Conservation (phyloP, 2,888 invertebrate species). For the Platycnemis pennipes region DNA sequence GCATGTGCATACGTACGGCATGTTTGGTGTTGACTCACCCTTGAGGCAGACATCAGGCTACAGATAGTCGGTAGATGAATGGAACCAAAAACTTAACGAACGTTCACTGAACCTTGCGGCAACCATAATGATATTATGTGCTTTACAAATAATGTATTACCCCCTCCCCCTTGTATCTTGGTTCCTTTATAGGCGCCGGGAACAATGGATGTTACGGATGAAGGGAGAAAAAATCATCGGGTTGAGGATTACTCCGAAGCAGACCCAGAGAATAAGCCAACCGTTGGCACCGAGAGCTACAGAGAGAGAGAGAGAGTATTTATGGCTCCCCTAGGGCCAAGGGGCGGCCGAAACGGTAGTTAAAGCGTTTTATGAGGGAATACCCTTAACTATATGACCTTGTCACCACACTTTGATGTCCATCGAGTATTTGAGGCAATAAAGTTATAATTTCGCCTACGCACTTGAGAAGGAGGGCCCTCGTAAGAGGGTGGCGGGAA, state of each 20-base stretch:
- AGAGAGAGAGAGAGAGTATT: neutral
- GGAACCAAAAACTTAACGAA: neutral
- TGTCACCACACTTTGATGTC: neutral
- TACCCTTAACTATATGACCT: conserved; percentile 18
- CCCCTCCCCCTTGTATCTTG: neutral
- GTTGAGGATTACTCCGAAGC: neutral
- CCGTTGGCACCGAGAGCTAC: neutral
- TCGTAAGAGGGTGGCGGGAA: neutral
- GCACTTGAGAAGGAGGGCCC: neutral
- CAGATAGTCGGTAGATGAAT: no score
- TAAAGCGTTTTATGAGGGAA: conserved; percentile 11
- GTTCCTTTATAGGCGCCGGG: neutral
- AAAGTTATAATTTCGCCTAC: neutral
- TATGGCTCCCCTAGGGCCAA: neutral
- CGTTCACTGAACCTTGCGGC: neutral
- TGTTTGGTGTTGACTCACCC: no score
- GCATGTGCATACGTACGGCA: no score
- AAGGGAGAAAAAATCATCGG: neutral
- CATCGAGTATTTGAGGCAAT: conserved; percentile 18
- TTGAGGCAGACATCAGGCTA: no score
- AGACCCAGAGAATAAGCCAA: neutral
- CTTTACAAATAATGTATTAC: neutral
- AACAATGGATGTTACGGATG: neutral
- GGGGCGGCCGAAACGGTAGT: neutral
- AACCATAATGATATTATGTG: neutral